These are phyloP conservation scores for Phyllotis vaccarum DNA, from an alignment of 2,797 vertebrate species.

Conservation along the genomic window DNA sequence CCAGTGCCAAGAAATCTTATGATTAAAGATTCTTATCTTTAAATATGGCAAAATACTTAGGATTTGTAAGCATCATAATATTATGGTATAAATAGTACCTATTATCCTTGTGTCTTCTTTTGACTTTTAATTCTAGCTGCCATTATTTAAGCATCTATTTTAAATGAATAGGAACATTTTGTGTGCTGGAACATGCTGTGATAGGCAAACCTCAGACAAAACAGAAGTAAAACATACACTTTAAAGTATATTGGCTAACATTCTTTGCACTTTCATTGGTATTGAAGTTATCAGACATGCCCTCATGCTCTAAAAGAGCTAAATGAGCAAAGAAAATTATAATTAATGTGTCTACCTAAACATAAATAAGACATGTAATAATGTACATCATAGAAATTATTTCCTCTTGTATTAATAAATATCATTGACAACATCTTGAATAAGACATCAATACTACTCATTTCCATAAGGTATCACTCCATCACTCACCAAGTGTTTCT, in stretches of 20 bases:
- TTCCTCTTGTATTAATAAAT: background rate
- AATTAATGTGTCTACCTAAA: background rate
- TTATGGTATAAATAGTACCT: background rate
- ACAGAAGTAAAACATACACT: background rate
- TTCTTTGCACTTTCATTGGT: constrained; percentile 11
- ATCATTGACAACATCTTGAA: background rate
- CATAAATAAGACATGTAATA: background rate
- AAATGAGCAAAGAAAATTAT: background rate
- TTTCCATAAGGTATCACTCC: background rate
- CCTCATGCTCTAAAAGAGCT: background rate
- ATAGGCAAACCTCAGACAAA: background rate
- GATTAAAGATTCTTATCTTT: constrained; percentile 34
- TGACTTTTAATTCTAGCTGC: constrained; percentile 31
- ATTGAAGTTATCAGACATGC: background rate
- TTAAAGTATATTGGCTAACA: background rate
- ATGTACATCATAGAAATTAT: background rate
- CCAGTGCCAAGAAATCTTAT: too few species aligned
- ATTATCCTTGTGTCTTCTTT: background rate
- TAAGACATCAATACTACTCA: background rate
- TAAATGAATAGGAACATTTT: background rate
- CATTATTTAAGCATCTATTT: constrained; percentile 12
- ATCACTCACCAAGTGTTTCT: background rate
- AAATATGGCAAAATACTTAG: constrained; percentile 33
- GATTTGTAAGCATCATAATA: constrained; percentile 12
- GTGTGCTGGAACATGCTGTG: background rate